Evolutionary conservation across 2,113 vertebrate genomes (phyloP).

Genomic region (Petrocephalus microphthalmus): DNA sequence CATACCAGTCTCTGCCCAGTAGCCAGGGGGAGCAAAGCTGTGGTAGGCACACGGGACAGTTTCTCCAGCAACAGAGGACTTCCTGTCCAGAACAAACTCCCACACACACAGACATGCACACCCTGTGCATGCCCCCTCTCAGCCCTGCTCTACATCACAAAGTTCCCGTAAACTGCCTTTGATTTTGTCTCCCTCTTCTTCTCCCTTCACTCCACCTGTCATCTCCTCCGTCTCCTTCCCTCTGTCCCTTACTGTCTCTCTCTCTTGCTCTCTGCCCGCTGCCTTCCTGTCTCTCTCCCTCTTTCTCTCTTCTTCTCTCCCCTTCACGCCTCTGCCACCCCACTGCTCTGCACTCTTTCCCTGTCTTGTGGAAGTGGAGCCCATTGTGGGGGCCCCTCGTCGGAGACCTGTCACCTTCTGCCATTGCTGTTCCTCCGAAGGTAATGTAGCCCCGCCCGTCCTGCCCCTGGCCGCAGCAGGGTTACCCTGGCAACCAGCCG

Average conservation of each 20-base stretch:
- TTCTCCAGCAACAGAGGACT: neutral
- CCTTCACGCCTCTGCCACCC: slow-evolving; percentile 26
- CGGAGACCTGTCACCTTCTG: slow-evolving; percentile 98
- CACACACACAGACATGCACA: neutral
- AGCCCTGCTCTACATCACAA: neutral
- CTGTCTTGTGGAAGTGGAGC: slow-evolving; percentile 85
- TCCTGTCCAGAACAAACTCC: too few relatives aligned
- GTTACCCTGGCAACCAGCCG: slow-evolving; percentile 55
- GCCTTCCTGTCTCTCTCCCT: slow-evolving; percentile 21
- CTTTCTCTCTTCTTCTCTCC: slow-evolving; percentile 33
- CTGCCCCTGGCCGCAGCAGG: slow-evolving; percentile 53
- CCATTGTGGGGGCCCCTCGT: slow-evolving; percentile 90
- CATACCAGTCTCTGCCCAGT: neutral
- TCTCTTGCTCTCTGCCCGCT: slow-evolving; percentile 33
- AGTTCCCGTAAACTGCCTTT: slow-evolving; percentile 54
- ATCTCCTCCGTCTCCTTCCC: slow-evolving; percentile 31
- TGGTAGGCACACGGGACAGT: neutral
- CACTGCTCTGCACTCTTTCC: slow-evolving; percentile 34
- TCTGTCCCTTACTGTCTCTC: slow-evolving; percentile 32
- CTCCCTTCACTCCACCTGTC: slow-evolving; percentile 51
- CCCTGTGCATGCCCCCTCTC: neutral
- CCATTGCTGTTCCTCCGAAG: slow-evolving; percentile 98
- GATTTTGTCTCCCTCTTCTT: slow-evolving; percentile 53
- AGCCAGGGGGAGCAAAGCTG: neutral
- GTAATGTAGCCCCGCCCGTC: slow-evolving; percentile 78